Evolutionary conservation across 2,797 vertebrate species (phyloP).

Genomic region (Myripristis jacobus): DNA sequence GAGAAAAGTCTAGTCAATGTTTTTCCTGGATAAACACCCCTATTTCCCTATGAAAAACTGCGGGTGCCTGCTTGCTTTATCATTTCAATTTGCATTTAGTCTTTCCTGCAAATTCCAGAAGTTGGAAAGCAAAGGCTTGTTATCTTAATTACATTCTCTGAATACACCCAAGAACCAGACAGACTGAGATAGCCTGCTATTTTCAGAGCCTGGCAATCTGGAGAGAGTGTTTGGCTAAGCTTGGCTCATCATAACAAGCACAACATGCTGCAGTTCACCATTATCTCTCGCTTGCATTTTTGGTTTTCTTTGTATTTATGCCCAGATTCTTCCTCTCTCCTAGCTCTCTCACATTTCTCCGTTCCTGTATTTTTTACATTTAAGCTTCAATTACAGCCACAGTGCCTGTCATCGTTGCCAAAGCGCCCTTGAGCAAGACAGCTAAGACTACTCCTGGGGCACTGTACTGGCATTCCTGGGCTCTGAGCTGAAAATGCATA

Average conservation of each 20-base stretch:
- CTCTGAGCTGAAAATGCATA: neutral
- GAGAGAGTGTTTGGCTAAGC: conserved; percentile 68
- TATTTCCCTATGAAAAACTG: conserved; percentile 23
- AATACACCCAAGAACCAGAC: conserved; percentile 69
- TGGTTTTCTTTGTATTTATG: conserved; percentile 42
- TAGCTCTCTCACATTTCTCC: neutral
- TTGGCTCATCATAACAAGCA: conserved; percentile 71
- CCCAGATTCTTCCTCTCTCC: conserved; percentile 31
- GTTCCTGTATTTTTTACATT: too few species aligned
- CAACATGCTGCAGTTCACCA: conserved; percentile 39
- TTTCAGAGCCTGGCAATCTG: conserved; percentile 68
- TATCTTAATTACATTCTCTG: conserved; percentile 79
- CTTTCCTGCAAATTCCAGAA: conserved; percentile 62
- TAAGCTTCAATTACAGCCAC: too few species aligned
- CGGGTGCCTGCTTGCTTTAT: conserved; percentile 46
- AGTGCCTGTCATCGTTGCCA: conserved; percentile 24
- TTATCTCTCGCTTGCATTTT: conserved; percentile 27
- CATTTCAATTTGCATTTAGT: conserved; percentile 54
- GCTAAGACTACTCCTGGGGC: conserved; percentile 28
- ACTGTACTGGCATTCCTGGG: conserved; percentile 1
- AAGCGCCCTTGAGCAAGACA: conserved; percentile 23
- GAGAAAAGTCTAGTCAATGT: conserved; percentile 52
- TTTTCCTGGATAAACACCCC: conserved; percentile 8
- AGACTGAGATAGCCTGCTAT: conserved; percentile 69
- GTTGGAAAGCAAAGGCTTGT: conserved; percentile 68